Percentiles rank a stretch among this genome's conserved stretches.
Conservation (phyloP, 2,113 vertebrate species). For the Psammodynastes pulverulentus region DNA sequence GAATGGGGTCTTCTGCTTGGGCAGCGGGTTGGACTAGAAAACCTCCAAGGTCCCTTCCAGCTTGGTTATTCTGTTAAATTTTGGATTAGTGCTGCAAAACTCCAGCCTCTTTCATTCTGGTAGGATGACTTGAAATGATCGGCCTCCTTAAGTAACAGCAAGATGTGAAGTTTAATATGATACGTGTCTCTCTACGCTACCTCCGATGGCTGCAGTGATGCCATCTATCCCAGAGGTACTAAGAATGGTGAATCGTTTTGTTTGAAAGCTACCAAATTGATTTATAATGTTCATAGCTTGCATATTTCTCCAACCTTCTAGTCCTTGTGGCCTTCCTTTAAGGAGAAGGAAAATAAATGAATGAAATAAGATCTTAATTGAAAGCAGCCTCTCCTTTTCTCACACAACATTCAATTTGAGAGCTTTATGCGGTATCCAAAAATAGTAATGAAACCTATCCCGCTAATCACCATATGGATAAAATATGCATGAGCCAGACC, state of each 20-base stretch:
- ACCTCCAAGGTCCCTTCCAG: neutral
- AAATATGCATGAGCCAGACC: neutral
- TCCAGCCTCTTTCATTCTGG: neutral
- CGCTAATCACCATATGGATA: neutral
- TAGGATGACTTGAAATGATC: neutral
- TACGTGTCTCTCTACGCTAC: neutral
- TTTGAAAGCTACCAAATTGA: neutral
- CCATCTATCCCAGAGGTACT: neutral
- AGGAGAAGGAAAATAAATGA: constrained; percentile 6
- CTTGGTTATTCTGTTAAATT: neutral
- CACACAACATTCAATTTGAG: neutral
- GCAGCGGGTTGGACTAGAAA: neutral
- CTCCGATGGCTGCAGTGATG: neutral
- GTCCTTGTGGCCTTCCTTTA: neutral
- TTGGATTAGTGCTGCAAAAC: neutral
- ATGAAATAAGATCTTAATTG: constrained; percentile 8
- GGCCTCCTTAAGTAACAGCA: neutral
- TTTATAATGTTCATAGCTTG: neutral
- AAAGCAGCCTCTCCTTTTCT: neutral
- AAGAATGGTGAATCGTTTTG: neutral
- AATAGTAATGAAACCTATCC: neutral
- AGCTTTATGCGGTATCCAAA: neutral
- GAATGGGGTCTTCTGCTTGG: too few species aligned
- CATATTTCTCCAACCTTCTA: neutral
- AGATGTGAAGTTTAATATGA: neutral